Conservation (phyloP, 2,888 invertebrate species). For the Tortrix viridana region DNA sequence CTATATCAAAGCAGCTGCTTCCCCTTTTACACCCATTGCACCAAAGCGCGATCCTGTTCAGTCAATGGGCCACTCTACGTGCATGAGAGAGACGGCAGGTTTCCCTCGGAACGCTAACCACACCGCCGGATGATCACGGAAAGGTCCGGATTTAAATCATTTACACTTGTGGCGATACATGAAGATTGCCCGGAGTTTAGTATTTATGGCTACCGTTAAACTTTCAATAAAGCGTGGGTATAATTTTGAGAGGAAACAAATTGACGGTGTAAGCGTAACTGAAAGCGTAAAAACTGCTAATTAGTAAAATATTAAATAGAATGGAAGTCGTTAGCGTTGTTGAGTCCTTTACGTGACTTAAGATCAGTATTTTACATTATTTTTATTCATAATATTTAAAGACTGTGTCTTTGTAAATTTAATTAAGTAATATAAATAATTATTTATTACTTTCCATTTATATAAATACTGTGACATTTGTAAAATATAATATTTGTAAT, state of each 20-base stretch:
- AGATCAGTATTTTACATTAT: too few species aligned
- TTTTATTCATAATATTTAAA: too few species aligned
- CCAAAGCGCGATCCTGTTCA: conserved; percentile 3
- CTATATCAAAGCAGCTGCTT: conserved; percentile 26
- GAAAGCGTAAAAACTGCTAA: neutral
- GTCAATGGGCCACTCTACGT: neutral
- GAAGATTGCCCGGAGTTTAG: conserved; percentile 37
- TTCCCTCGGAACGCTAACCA: conserved; percentile 22
- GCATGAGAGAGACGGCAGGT: conserved; percentile 16
- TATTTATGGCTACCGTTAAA: conserved; percentile 35
- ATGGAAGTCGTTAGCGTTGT: too few species aligned
- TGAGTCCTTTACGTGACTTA: too few species aligned
- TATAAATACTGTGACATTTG: too few species aligned
- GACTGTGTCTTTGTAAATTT: too few species aligned
- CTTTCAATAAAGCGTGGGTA: conserved; percentile 30
- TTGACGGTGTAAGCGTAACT: neutral
- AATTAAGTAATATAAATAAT: too few species aligned
- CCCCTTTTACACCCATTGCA: conserved; percentile 24
- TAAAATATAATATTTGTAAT: too few species aligned
- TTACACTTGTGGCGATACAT: conserved; percentile 38
- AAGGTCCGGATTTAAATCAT: conserved; percentile 38
- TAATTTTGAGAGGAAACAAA: conserved; percentile 17
- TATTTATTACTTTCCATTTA: too few species aligned
- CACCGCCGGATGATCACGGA: conserved; percentile 34
- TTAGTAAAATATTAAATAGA: neutral